Conservation (phyloP, 2,888 invertebrate species). For the Nomada ruficornis region DNA sequence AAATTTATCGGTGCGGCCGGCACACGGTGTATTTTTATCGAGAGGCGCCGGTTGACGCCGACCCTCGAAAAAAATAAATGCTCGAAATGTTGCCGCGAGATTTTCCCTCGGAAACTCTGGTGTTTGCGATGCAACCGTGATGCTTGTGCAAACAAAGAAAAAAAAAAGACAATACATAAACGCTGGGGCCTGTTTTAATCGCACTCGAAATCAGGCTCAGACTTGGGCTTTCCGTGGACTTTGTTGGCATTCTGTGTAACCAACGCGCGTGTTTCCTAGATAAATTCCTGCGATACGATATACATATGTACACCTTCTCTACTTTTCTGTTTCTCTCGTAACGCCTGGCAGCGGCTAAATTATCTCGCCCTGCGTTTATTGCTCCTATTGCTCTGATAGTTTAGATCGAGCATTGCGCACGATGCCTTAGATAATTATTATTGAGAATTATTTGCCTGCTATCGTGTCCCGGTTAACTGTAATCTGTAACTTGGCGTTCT, state of each 20-base stretch:
- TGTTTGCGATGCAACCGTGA: conserved; percentile 47
- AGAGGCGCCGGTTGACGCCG: conserved; percentile 41
- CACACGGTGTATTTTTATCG: conserved; percentile 40
- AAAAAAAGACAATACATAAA: conserved; percentile 5
- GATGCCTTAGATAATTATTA: conserved; percentile 7
- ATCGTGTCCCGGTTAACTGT: conserved; percentile 10
- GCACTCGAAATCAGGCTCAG: conserved; percentile 38
- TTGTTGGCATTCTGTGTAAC: conserved; percentile 53
- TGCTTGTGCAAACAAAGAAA: conserved; percentile 38
- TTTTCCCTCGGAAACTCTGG: conserved; percentile 17
- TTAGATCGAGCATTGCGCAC: background rate
- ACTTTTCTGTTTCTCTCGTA: conserved; percentile 11
- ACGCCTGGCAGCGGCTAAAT: background rate
- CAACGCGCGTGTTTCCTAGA: conserved; percentile 52
- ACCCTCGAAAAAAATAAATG: conserved; percentile 15
- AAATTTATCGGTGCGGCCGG: conserved; percentile 7
- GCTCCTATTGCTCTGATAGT: background rate
- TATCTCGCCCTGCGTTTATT: background rate
- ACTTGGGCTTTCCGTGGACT: conserved; percentile 47
- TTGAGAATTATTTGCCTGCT: background rate
- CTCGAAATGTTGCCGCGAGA: conserved; percentile 15
- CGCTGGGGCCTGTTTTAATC: conserved; percentile 42
- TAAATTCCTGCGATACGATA: conserved; percentile 50
- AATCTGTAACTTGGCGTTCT: background rate
- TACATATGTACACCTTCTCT: conserved; percentile 2